These are phyloP conservation scores for Colletes gigas DNA, from an alignment of 1,140 invertebrate species.

Conservation along the genomic window DNA sequence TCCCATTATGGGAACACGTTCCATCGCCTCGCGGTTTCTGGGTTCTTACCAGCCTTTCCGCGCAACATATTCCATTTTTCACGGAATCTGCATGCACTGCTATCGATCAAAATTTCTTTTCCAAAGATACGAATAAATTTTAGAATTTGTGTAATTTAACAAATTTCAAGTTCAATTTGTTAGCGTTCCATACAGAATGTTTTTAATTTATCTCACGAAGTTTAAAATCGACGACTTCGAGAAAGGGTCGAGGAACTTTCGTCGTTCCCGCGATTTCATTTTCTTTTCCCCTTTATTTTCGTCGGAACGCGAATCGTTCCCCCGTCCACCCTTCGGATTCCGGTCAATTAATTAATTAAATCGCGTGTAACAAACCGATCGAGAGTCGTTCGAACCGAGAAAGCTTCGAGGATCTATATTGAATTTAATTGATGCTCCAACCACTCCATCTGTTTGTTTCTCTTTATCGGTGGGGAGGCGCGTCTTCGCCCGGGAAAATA, in stretches of 20 bases:
- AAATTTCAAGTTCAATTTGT: too few relatives aligned
- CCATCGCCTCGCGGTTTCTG: background rate
- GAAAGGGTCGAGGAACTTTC: background rate
- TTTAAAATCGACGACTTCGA: background rate
- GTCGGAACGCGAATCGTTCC: background rate
- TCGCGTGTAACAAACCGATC: too few relatives aligned
- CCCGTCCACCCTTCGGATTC: background rate
- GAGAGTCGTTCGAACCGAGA: background rate
- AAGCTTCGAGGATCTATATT: background rate
- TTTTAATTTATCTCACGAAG: background rate
- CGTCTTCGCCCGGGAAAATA: background rate
- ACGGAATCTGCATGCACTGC: too few relatives aligned
- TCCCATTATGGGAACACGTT: background rate
- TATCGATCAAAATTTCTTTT: too few relatives aligned
- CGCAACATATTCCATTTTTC: too few relatives aligned
- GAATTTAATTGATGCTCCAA: background rate
- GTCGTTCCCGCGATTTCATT: background rate
- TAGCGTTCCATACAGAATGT: too few relatives aligned
- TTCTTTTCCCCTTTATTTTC: background rate
- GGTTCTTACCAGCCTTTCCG: too few relatives aligned
- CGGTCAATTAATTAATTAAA: background rate
- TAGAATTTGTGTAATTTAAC: too few relatives aligned
- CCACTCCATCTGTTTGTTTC: background rate
- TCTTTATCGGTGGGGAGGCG: too few relatives aligned
- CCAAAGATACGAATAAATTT: too few relatives aligned